Evolutionary conservation across 2,888 invertebrate genomes (phyloP).

Genomic region (Pandemis corylana): DNA sequence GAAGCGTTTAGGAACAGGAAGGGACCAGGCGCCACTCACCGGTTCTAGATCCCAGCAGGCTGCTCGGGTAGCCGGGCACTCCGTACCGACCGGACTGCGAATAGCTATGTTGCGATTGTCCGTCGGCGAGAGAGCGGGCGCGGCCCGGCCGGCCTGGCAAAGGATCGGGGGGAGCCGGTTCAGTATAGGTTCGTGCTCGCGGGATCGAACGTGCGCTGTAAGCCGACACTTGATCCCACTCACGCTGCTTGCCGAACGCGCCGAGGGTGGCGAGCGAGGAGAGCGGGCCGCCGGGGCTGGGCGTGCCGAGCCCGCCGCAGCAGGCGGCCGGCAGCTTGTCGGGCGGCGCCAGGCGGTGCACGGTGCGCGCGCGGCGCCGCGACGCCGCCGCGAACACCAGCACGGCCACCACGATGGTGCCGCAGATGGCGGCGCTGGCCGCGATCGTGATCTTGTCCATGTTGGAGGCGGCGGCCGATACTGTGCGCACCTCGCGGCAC

Average conservation of each 20-base stretch:
- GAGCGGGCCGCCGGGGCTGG: slow-evolving; percentile 91
- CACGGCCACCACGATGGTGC: slow-evolving; percentile 95
- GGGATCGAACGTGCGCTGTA: slow-evolving; percentile 96
- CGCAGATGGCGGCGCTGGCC: slow-evolving; percentile 96
- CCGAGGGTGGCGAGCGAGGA: slow-evolving; percentile 93
- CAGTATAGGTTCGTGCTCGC: slow-evolving; percentile 92
- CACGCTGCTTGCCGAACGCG: slow-evolving; percentile 93
- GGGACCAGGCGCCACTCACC: slow-evolving; percentile 63
- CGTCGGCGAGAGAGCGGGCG: slow-evolving; percentile 93
- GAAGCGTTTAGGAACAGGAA: slow-evolving; percentile 46
- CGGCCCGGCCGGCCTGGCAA: slow-evolving; percentile 91
- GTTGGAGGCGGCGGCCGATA: slow-evolving; percentile 92
- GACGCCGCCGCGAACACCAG: slow-evolving; percentile 96
- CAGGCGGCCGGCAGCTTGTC: slow-evolving; percentile 92
- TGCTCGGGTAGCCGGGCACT: slow-evolving; percentile 90
- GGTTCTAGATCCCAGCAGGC: slow-evolving; percentile 81
- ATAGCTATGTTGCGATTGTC: slow-evolving; percentile 95
- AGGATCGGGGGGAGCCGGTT: slow-evolving; percentile 87
- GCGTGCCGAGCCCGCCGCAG: slow-evolving; percentile 90
- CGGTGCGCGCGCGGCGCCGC: slow-evolving; percentile 90
- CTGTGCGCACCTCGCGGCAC: slow-evolving; percentile 95
- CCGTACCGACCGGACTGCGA: slow-evolving; percentile 92
- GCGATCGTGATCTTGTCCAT: slow-evolving; percentile 98
- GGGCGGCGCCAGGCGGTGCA: slow-evolving; percentile 88
- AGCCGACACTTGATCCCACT: slow-evolving; percentile 90